These are phyloP conservation scores for Tyria jacobaeae DNA, from an alignment of 2,888 invertebrate species.

Conservation along the genomic window DNA sequence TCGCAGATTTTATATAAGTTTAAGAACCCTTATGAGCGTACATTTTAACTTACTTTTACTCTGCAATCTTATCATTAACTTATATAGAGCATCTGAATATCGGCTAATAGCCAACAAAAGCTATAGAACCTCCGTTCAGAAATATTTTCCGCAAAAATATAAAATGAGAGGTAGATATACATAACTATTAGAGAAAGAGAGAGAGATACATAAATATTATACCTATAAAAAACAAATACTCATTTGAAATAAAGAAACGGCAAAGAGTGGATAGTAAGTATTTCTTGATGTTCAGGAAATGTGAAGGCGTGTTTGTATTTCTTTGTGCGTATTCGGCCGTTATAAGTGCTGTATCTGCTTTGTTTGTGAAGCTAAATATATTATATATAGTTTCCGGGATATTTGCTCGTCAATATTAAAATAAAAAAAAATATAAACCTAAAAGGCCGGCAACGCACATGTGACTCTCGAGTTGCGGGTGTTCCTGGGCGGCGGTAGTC, in stretches of 20 bases:
- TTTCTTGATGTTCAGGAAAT: not conserved
- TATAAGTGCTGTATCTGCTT: not conserved
- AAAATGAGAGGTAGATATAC: no score
- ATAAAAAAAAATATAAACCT: no score
- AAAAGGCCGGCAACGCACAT: no score
- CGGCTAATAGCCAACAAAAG: not conserved
- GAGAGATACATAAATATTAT: not conserved
- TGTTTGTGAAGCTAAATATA: slow-evolving; percentile 3
- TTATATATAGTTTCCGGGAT: not conserved
- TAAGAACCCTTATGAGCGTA: no score
- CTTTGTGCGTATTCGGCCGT: not conserved
- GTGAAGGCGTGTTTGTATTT: not conserved
- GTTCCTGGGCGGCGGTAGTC: no score
- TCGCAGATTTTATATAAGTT: no score
- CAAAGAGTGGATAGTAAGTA: not conserved
- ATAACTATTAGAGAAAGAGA: no score
- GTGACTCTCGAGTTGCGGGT: no score
- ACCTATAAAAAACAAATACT: not conserved
- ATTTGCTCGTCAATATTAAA: not conserved
- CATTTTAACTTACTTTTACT: no score
- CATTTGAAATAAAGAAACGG: not conserved
- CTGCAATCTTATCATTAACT: not conserved
- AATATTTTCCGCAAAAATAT: no score
- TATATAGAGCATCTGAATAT: not conserved
- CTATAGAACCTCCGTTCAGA: no score